Conservation (phyloP, 2,113 vertebrate genomes). For the Protomyctophum bolini region DNA sequence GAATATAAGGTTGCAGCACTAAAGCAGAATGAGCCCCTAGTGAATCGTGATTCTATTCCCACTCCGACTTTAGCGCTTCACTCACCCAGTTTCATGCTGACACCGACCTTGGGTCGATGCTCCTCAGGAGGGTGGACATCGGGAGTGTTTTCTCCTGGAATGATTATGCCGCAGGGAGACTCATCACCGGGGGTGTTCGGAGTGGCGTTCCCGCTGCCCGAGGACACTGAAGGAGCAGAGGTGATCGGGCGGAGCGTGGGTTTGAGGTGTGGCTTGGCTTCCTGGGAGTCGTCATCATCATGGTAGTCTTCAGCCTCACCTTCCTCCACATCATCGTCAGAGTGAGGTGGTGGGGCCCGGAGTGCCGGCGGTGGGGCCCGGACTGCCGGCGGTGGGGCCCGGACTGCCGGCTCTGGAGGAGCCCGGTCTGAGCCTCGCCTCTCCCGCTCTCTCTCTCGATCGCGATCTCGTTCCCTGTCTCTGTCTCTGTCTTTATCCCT, state of each 20-base stretch:
- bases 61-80: not conserved
- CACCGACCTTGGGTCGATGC: constrained; percentile 93
- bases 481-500: constrained; percentile 82
- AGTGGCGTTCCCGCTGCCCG: constrained; percentile 93
- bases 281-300: constrained; percentile 87
- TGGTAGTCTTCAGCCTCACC: constrained; percentile 86
- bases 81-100: constrained; percentile 94
- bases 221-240: constrained; percentile 96
- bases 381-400: constrained; percentile 73
- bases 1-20: too few relatives aligned
- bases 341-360: constrained; percentile 72
- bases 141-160: constrained; percentile 96
- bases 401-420: constrained; percentile 67
- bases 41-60: too few relatives aligned
- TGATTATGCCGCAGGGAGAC: constrained; percentile 97
- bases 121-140: constrained; percentile 92
- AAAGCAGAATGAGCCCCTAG: too few relatives aligned
- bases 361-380: constrained; percentile 74
- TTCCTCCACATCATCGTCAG: constrained; percentile 87
- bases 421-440: constrained; percentile 73
- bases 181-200: constrained; percentile 94
- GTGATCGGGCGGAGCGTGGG: constrained; percentile 93
- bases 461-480: not conserved
- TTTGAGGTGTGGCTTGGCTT: constrained; percentile 92
- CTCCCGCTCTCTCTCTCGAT: constrained; percentile 61